These are phyloP conservation scores for Laupala kohalensis DNA, from an alignment of 1,140 invertebrate species.

Conservation along the genomic window DNA sequence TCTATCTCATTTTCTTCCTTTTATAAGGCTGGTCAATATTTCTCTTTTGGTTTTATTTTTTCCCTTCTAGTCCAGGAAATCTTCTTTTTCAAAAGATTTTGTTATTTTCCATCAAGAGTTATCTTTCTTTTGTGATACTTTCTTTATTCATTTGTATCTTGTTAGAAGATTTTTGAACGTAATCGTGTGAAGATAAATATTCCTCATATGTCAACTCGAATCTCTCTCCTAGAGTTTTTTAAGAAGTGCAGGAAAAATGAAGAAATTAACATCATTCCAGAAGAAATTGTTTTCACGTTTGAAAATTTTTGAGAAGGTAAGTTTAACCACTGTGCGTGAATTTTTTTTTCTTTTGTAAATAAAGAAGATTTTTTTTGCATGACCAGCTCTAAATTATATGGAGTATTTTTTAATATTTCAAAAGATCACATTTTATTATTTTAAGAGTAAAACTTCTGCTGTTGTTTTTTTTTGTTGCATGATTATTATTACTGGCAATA, in stretches of 20 bases:
- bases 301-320: neutral
- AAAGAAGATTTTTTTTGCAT: neutral
- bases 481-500: no score
- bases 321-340: neutral
- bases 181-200: neutral
- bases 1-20: neutral
- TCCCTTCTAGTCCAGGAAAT: neutral
- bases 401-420: neutral
- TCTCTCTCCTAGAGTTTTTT: neutral
- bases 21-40: neutral
- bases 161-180: neutral
- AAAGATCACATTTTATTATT: neutral
- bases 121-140: neutral
- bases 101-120: no score
- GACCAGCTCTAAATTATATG: neutral
- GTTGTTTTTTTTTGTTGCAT: neutral
- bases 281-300: neutral
- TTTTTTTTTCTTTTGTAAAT: neutral
- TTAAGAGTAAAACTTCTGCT: slow-evolving; percentile 7
- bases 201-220: neutral
- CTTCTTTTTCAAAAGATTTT: neutral
- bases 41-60: neutral
- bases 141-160: neutral
- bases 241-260: neutral
- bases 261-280: neutral